Percentiles rank a stretch among this genome's conserved stretches.
Conservation (phyloP, 2,797 vertebrate genomes). For the Furcifer pardalis region DNA sequence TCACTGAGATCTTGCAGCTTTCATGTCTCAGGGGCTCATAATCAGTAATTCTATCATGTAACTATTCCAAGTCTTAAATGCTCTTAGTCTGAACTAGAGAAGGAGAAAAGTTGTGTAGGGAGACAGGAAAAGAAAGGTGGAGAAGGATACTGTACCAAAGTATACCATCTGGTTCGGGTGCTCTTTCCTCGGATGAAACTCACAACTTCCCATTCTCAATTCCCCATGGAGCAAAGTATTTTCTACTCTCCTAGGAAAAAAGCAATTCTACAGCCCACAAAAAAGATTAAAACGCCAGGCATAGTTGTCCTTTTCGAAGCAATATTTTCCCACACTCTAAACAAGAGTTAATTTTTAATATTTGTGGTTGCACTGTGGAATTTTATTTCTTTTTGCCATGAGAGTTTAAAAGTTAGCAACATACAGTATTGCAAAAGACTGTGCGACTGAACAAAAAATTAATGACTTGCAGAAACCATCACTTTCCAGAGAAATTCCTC, state of each 20-base stretch:
- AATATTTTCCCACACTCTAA: neutral
- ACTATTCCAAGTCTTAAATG: conserved; percentile 10
- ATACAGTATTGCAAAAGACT: neutral
- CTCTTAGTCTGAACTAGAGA: neutral
- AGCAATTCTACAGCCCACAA: neutral
- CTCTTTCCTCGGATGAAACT: neutral
- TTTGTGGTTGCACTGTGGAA: neutral
- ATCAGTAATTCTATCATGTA: conserved; percentile 4
- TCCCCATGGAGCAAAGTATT: neutral
- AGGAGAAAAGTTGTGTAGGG: neutral
- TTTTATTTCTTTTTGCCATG: neutral
- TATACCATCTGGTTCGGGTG: neutral
- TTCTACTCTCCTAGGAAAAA: conserved; percentile 1
- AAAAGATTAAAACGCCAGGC: neutral
- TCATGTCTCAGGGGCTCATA: neutral
- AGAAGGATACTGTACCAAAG: neutral
- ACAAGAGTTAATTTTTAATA: conserved; percentile 23
- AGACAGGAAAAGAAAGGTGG: neutral
- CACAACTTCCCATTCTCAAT: neutral
- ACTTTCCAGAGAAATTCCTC: too few relatives aligned
- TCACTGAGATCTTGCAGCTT: neutral
- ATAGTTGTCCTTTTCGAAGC: conserved; percentile 15
- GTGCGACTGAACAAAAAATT: too few relatives aligned
- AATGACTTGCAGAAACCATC: too few relatives aligned
- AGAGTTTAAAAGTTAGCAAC: neutral